Conservation (phyloP, 2,888 invertebrate species). For the Stenodera caucasica region DNA sequence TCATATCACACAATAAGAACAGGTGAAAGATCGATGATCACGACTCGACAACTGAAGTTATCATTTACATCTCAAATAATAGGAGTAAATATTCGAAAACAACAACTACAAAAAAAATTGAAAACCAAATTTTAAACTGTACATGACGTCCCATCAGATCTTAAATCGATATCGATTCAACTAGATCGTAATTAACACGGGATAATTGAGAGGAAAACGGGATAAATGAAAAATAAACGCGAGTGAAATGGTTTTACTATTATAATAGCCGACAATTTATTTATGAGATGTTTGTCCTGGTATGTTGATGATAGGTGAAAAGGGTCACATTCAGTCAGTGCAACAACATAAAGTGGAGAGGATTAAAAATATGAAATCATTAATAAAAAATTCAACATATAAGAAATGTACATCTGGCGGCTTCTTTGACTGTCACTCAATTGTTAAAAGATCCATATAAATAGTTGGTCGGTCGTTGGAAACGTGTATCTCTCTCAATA, state of each 20-base stretch:
- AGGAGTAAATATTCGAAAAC: neutral
- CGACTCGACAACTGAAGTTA: slow-evolving; percentile 23
- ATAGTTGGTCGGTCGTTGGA: slow-evolving; percentile 39
- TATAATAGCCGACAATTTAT: slow-evolving; percentile 19
- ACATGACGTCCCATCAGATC: neutral
- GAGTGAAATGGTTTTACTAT: neutral
- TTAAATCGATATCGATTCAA: neutral
- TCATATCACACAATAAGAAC: slow-evolving; percentile 5
- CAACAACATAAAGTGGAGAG: slow-evolving; percentile 28
- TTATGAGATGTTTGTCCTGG: slow-evolving; percentile 30
- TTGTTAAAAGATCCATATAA: slow-evolving; percentile 50
- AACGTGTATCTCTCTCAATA: slow-evolving; percentile 6
- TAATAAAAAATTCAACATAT: slow-evolving; percentile 45
- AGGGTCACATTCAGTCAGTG: slow-evolving; percentile 35
- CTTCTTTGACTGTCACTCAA: slow-evolving; percentile 49
- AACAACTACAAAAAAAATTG: neutral
- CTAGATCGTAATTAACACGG: no score
- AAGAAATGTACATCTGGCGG: slow-evolving; percentile 43
- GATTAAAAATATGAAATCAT: slow-evolving; percentile 44
- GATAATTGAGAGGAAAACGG: no score
- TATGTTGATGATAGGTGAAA: slow-evolving; percentile 42
- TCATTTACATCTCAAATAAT: slow-evolving; percentile 21
- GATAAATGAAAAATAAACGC: no score
- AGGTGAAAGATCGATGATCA: slow-evolving; percentile 23
- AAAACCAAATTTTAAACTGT: neutral